These are phyloP conservation scores for Anoplopoma fimbria DNA, from an alignment of 2,113 vertebrate species.

Conservation along the genomic window DNA sequence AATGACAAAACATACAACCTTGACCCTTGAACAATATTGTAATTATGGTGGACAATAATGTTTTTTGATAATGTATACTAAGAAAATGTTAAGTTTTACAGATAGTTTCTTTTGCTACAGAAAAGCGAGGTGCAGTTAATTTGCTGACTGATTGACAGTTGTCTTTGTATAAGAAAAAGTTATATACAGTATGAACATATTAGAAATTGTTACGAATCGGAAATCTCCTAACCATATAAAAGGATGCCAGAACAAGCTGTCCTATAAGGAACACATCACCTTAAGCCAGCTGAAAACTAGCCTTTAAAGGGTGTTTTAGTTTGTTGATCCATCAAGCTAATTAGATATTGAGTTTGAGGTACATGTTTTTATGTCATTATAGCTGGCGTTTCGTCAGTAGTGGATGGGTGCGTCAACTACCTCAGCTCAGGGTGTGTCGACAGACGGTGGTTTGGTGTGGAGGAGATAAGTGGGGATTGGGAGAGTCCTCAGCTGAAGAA, in stretches of 20 bases:
- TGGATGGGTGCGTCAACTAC: slow-evolving; percentile 7
- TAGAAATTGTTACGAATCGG: no score
- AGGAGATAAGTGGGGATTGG: not conserved
- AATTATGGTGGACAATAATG: no score
- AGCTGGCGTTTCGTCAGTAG: not conserved
- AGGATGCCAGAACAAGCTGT: not conserved
- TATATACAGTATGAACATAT: not conserved
- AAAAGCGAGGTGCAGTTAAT: not conserved
- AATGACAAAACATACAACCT: not conserved
- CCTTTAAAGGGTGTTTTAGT: not conserved
- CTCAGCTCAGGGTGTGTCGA: not conserved
- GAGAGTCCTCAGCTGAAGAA: not conserved
- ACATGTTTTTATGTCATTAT: not conserved
- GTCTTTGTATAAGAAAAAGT: not conserved
- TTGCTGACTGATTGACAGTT: not conserved
- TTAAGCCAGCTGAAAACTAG: not conserved
- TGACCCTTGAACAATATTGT: not conserved
- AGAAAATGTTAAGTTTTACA: not conserved
- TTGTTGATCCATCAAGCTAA: not conserved
- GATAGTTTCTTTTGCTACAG: not conserved
- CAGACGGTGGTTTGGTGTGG: not conserved
- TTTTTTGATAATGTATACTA: not conserved
- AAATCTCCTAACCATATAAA: no score
- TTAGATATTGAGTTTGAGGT: not conserved
- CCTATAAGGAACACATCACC: not conserved